Evolutionary conservation across 2,888 invertebrate species (phyloP), one percentile per base, ranked within the genome.

Genomic region (Heliconius cydno): DNA sequence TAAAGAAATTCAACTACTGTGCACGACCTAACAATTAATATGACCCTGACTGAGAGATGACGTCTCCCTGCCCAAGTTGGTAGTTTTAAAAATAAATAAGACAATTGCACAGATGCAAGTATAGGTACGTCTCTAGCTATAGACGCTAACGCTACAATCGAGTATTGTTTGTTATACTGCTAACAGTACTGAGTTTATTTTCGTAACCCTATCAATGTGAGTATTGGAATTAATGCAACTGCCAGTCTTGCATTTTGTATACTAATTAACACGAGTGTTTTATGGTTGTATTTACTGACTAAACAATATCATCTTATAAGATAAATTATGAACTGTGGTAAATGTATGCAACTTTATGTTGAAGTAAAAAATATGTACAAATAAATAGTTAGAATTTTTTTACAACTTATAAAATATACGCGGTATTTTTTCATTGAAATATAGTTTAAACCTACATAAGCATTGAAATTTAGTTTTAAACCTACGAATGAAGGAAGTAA

Each of bases 41-140:
- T 82, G 84, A 82, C 81, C 79, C 82, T 88, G 83, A 87, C 88
- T 83, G 84, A 34, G 73, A 73, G 73, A 57, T 84, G 81, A 86
- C 85, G 72, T 86, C 88, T 91, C 63, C 68, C 75, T 68, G 74
- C 57, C 74, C 41, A 68, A 75, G 78, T 68, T 90, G 91, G 84
- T 87, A 86, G 85, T 85, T 89, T 89, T 90, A 91, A 91, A 93
- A 93, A 93, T 92, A 93, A 92, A 90, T 90, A 87, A 88, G 87
- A 88, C 92, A 92, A 92, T 91, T 91, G 91, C 89, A 89, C 86
- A 90, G 87, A 88, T 90, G 89, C 89, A 90, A 85, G 83, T 84
- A 85, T 87, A 86, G 74, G 83, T 83, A 34, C 79, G 72, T 12
- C 12, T 9, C 84, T 84, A 83, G 84, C 79, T 84, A 84, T 84